phyloP scores from a whole-genome alignment of 2,113 vertebrate species.

The Entomyzon cyanotis region DNA sequence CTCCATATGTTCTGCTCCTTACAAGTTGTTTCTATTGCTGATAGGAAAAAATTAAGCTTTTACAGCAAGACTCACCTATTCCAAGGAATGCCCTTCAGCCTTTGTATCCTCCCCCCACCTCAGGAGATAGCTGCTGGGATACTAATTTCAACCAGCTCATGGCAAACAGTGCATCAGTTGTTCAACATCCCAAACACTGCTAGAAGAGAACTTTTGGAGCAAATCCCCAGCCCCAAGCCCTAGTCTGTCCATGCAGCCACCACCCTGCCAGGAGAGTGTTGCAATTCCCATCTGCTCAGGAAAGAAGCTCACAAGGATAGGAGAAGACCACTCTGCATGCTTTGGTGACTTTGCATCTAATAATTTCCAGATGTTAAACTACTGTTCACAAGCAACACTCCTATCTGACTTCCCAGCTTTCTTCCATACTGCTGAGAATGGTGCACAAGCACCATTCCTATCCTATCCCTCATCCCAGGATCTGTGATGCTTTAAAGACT shows the following conservation, averaged over 20 bases:
- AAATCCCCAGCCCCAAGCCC: background rate
- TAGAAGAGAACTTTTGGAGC: background rate
- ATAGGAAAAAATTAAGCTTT: background rate
- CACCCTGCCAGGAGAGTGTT: background rate
- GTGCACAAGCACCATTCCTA: background rate
- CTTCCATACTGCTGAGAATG: background rate
- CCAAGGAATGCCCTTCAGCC: background rate
- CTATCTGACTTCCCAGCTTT: background rate
- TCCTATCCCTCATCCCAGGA: background rate
- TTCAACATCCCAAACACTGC: background rate
- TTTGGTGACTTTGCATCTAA: background rate
- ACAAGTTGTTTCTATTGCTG: background rate
- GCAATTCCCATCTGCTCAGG: background rate
- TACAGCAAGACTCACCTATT: background rate
- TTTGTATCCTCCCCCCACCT: background rate
- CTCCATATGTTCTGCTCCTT: background rate
- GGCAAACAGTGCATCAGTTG: background rate
- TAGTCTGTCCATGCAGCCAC: accelerated
- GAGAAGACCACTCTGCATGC: background rate
- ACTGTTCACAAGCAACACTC: background rate
- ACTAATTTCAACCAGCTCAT: accelerated
- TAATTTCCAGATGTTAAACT: background rate
- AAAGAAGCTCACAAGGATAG: background rate
- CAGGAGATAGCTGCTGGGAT: background rate
- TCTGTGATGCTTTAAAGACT: accelerated